Evolutionary conservation across 2,113 vertebrate species (phyloP), one percentile per base, ranked within the genome.

Genomic region (Anoplopoma fimbria): DNA sequence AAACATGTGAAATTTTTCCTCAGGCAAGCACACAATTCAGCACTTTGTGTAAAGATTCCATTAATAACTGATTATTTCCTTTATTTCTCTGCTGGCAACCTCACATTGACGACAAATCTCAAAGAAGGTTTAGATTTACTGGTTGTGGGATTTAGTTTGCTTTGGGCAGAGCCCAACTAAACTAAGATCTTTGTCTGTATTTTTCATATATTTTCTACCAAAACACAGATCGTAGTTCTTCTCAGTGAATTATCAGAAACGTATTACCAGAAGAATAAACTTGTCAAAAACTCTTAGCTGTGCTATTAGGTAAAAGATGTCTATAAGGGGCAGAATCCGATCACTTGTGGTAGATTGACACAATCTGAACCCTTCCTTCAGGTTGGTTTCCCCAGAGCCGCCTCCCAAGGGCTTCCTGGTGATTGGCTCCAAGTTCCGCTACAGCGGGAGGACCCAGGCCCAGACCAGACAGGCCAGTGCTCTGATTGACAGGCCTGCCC

Each of bases 381-480:
- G 98, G 94, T 94, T 99, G 90, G 98, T 99, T 80, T 99, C 97
- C 34, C 98, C 98, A 0, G 98, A 99, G 91, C 98, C 98, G 0
- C 97, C 98, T 36, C 98, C 98, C 3, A 99, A 99, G 88, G 98
- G 98, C 9, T 99, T 99, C 93, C 94, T 99, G 85, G 98, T 99
- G 87, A 99, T 99, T 95, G 98, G 98, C 91, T 99, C 98, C 87
- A 99, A 99, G 95, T 99, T 99, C 86, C 97, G 98, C 81, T 99
- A 99, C 93, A 99, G 98, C 0, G 98, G 98, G 58, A 96, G 98
- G 79, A 99, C 98, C 1, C 98, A 99, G 92, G 98, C 98, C 1
- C 98, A 99, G 95, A 99, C 98, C 0, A 96, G 98, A 57, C 98
- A 99, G 93, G 98, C 98, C 85, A 99, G 98, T 0, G 97, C 98